Conservation (phyloP, 2,888 invertebrate genomes). For the Ormyrus labotus region DNA sequence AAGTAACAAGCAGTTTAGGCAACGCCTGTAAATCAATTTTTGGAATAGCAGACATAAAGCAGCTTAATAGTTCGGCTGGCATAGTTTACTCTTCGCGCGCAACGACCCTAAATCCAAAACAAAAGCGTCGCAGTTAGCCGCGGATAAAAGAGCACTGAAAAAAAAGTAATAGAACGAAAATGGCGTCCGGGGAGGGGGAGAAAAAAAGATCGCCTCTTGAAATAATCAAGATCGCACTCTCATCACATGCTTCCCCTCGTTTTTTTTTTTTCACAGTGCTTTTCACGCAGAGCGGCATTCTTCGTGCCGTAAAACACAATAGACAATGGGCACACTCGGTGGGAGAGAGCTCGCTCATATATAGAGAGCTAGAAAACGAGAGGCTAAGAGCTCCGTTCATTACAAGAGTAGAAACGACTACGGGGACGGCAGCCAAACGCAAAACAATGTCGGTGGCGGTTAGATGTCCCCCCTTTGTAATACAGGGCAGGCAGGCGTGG, state of each 20-base stretch:
- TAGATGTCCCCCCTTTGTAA: constrained; percentile 34
- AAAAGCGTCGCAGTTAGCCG: no score
- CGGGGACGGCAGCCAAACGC: constrained; percentile 18
- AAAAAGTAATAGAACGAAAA: no score
- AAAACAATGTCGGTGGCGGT: constrained; percentile 32
- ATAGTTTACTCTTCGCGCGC: no score
- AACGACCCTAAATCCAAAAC: no score
- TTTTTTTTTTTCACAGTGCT: not conserved
- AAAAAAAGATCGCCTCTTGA: constrained; percentile 1
- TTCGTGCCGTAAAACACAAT: constrained; percentile 30
- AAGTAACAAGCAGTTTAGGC: no score
- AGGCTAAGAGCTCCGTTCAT: constrained; percentile 39
- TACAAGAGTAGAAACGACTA: not conserved
- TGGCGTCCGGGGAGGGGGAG: no score
- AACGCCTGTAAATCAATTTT: no score
- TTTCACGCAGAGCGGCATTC: constrained; percentile 5
- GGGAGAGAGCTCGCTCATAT: not conserved
- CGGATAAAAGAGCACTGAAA: no score
- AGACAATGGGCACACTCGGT: constrained; percentile 24
- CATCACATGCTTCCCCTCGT: not conserved
- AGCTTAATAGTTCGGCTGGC: no score
- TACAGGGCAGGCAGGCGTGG: not conserved
- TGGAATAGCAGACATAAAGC: no score
- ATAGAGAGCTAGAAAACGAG: not conserved
- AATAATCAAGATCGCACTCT: constrained; percentile 30